These are phyloP conservation scores for Vireo altiloquus DNA, from an alignment of 2,113 vertebrate genomes.

Conservation along the genomic window DNA sequence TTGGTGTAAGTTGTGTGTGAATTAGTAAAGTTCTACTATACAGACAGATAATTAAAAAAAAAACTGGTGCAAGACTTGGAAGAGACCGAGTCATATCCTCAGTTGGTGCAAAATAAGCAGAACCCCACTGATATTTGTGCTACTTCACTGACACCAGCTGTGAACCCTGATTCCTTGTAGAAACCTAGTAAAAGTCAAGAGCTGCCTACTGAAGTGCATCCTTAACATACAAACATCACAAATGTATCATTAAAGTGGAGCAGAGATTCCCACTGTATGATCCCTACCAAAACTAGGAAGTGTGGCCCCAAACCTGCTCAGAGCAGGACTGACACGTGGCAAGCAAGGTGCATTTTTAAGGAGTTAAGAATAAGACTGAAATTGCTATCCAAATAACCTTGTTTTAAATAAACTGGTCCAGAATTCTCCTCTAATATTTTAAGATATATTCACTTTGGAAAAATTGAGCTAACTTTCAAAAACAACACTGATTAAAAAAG, in stretches of 20 bases:
- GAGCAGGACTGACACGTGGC: background rate
- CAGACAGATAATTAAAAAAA: background rate
- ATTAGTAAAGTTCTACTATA: constrained; percentile 1
- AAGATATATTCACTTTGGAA: constrained; percentile 6
- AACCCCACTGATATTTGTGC: background rate
- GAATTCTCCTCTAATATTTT: constrained; percentile 55
- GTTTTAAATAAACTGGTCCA: constrained; percentile 60
- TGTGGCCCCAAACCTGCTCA: constrained; percentile 37
- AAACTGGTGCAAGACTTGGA: background rate
- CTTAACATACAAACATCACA: constrained; percentile 58
- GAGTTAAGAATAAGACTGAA: constrained; percentile 60
- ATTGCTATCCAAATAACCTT: constrained; percentile 60
- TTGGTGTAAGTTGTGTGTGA: background rate
- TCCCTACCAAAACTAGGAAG: constrained; percentile 50
- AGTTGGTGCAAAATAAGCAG: background rate
- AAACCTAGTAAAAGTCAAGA: constrained; percentile 41
- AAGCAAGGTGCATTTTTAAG: constrained; percentile 63
- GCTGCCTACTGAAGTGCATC: constrained; percentile 68
- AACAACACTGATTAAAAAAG: constrained; percentile 71
- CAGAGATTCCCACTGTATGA: constrained; percentile 51
- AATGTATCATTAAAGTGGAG: constrained; percentile 59
- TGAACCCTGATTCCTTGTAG: background rate
- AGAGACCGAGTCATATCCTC: background rate
- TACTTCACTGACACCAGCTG: background rate
- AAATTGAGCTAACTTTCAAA: constrained; percentile 51